Evolutionary conservation across 2,113 vertebrate species (phyloP).

Genomic region (Tricholaema leucomelas): DNA sequence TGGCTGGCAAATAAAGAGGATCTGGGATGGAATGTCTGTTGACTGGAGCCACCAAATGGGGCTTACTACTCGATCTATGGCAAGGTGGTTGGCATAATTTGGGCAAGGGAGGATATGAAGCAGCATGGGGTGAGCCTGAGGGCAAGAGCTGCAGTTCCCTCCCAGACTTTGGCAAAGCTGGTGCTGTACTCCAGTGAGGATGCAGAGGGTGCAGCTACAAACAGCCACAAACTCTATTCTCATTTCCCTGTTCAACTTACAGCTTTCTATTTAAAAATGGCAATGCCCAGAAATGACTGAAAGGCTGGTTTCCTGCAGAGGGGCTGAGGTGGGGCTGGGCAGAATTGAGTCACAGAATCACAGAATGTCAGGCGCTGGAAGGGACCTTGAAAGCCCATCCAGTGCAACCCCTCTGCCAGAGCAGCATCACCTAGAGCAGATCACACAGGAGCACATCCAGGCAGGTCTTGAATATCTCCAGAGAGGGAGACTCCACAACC

Average conservation of each 20-base stretch:
- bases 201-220: background rate
- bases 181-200: background rate
- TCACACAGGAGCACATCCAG: no score
- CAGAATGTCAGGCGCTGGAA: no score
- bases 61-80: background rate
- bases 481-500: no score
- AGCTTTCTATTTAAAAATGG: background rate
- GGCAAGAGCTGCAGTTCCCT: background rate
- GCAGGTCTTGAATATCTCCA: no score
- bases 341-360: background rate
- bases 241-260: background rate
- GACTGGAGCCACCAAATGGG: background rate
- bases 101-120: background rate
- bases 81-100: background rate
- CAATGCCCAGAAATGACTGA: background rate
- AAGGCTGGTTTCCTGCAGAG: background rate
- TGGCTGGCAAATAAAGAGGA: background rate
- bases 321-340: background rate
- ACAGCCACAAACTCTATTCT: background rate
- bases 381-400: no score
- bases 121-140: background rate
- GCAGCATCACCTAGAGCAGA: no score
- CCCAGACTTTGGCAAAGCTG: background rate
- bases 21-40: background rate
- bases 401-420: no score